Evolutionary conservation across 2,888 invertebrate genomes (phyloP).

Genomic region (Tipula confusa): DNA sequence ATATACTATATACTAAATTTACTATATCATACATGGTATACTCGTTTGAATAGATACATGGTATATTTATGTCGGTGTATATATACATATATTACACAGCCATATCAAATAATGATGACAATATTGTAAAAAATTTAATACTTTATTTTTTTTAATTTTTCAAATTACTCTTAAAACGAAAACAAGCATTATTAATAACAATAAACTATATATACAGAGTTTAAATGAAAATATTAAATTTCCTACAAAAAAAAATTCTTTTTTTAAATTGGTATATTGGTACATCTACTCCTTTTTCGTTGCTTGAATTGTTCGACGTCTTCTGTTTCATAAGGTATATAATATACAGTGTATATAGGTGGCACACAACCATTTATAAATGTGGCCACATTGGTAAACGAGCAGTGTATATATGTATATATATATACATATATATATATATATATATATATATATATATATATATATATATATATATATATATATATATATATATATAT

Average conservation of each 20-base stretch:
- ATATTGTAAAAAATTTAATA: slow-evolving; percentile 17
- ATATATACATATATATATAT: no score
- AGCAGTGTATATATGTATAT: no score
- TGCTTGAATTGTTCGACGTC: not conserved
- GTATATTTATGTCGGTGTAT: no score
- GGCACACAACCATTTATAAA: no score
- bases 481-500: no score
- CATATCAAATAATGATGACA: not conserved
- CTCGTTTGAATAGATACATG: no score
- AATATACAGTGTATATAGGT: not conserved
- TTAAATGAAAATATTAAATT: slow-evolving; percentile 25
- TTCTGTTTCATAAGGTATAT: not conserved
- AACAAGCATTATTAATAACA: slow-evolving; percentile 12
- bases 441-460: no score
- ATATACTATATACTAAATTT: no score
- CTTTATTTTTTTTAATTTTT: slow-evolving; percentile 9
- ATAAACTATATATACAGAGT: slow-evolving; percentile 13
- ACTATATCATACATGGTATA: no score
- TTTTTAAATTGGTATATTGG: not conserved
- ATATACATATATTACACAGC: not conserved
- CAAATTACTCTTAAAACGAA: slow-evolving; percentile 12
- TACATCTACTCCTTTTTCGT: not conserved
- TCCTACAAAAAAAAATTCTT: not conserved
- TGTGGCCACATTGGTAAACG: no score
- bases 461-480: no score